A percentile compares a stretch with the other conserved stretches of the same genome.
Conservation (phyloP, 2,797 vertebrate genomes). For the Lagorchestes hirsutus region DNA sequence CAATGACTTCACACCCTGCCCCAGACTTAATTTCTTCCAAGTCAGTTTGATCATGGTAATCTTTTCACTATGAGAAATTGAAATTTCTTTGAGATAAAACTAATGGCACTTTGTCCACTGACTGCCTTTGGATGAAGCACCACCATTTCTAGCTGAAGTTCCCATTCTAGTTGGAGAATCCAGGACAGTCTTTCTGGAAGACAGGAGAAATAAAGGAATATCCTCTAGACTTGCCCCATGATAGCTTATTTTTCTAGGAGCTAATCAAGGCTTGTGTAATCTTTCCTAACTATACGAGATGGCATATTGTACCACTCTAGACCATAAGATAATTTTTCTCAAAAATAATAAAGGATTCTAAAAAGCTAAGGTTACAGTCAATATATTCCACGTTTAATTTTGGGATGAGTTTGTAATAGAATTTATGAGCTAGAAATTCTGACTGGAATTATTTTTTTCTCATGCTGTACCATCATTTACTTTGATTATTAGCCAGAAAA, state of each 20-base stretch:
- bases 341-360: background rate
- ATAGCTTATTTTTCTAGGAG: background rate
- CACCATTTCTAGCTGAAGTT: background rate
- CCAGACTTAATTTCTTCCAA: rapidly evolving
- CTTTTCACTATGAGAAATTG: background rate
- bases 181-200: background rate
- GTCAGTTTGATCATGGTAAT: too few relatives aligned
- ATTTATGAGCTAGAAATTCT: background rate
- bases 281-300: background rate
- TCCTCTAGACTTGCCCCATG: background rate
- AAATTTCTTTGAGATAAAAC: too few relatives aligned
- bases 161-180: constrained; percentile 1
- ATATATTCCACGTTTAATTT: background rate
- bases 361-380: background rate
- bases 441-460: background rate
- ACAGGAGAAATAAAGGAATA: background rate
- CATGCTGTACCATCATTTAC: background rate
- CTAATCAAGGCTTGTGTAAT: background rate
- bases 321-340: background rate
- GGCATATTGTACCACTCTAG: background rate
- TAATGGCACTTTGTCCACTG: background rate
- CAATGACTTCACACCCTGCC: background rate
- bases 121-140: background rate
- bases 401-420: background rate
- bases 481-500: constrained; percentile 3